Conservation (phyloP, 2,888 invertebrate species). For the Meganola albula region DNA sequence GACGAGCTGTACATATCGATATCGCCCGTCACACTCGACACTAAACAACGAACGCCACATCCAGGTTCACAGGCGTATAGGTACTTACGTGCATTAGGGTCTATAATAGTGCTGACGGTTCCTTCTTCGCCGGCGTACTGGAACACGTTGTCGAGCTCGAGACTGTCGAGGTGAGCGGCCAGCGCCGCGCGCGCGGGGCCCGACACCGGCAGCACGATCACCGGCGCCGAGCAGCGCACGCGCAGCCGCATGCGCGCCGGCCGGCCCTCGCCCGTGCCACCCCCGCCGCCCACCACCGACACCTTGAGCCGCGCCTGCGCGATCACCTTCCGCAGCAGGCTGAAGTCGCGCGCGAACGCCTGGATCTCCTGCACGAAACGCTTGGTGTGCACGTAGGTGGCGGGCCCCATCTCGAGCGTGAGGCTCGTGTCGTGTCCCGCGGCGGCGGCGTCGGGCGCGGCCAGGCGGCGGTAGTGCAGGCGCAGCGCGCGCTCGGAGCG, state of each 20-base stretch:
- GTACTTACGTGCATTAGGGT: conserved; percentile 26
- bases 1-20: neutral
- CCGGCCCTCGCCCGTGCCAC: conserved; percentile 30
- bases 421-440: conserved; percentile 81
- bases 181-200: conserved; percentile 87
- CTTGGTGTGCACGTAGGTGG: conserved; percentile 95
- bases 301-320: conserved; percentile 81
- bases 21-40: too few relatives aligned
- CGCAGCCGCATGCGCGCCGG: conserved; percentile 49
- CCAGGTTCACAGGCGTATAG: neutral
- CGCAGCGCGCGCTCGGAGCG: conserved; percentile 88
- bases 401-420: conserved; percentile 90
- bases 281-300: conserved; percentile 19
- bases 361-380: conserved; percentile 93
- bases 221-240: conserved; percentile 83
- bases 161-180: conserved; percentile 87
- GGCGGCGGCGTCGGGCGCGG: conserved; percentile 60
- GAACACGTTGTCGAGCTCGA: conserved; percentile 88
- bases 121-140: conserved; percentile 76
- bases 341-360: conserved; percentile 90
- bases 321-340: conserved; percentile 88
- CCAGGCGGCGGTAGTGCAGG: conserved; percentile 79
- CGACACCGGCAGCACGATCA: conserved; percentile 91
- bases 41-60: too few relatives aligned
- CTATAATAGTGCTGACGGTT: conserved; percentile 68